phyloP scores from a whole-genome alignment of 37 sponge, comb jelly and placozoan species.

The Bolinopsis microptera region DNA sequence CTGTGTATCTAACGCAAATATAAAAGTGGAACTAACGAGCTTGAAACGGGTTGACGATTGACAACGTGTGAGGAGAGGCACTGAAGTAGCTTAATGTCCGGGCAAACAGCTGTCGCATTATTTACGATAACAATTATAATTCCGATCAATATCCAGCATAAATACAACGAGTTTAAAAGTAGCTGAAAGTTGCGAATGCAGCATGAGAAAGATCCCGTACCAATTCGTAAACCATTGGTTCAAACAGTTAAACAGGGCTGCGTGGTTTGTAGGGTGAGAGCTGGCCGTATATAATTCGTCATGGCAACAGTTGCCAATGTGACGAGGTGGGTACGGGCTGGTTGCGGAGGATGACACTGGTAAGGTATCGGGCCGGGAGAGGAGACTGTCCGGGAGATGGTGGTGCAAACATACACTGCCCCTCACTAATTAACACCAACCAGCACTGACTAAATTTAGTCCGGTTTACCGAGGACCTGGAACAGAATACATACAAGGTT shows the following conservation, averaged over 20 bases:
- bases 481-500: not conserved
- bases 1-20: not conserved
- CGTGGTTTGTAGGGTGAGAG: not conserved
- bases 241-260: too few relatives aligned
- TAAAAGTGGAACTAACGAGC: not conserved
- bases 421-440: not conserved
- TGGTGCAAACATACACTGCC: not conserved
- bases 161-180: not conserved
- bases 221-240: not conserved
- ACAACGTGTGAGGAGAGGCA: not conserved
- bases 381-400: not conserved
- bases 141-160: not conserved
- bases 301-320: not conserved
- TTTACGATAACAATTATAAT: not conserved
- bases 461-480: not conserved
- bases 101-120: not conserved
- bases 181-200: not conserved
- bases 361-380: not conserved
- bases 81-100: not conserved
- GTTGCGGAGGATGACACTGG: not conserved
- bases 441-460: not conserved
- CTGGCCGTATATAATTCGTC: not conserved
- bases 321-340: not conserved
- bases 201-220: not conserved
- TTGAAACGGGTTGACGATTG: not conserved